phyloP scores from a whole-genome alignment of 2,113 vertebrate species.

The Oriolus oriolus region DNA sequence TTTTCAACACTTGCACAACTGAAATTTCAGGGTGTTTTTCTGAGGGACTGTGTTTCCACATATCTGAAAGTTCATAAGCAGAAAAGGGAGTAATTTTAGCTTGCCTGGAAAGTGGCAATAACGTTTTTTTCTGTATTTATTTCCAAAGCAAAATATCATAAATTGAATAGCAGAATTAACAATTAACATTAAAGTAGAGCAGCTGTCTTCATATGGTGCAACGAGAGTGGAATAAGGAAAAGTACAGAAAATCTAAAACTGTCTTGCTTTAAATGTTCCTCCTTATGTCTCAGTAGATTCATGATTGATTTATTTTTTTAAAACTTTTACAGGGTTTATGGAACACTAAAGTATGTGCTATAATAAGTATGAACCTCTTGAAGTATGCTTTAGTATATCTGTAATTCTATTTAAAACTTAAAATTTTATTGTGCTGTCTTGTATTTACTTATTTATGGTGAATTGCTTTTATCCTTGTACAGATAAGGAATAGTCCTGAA shows the following conservation, averaged over 20 bases:
- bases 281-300: background rate
- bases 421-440: background rate
- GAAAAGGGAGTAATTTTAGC: background rate
- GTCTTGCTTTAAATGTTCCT: background rate
- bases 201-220: background rate
- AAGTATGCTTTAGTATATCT: background rate
- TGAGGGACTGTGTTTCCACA: background rate
- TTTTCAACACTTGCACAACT: background rate
- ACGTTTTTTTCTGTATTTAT: background rate
- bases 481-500: slow-evolving; percentile 76
- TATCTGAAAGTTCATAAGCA: background rate
- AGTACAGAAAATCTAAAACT: background rate
- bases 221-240: background rate
- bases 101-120: background rate
- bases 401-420: background rate
- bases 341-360: background rate
- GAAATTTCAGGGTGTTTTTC: background rate
- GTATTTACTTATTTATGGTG: background rate
- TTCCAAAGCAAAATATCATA: background rate
- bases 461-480: background rate
- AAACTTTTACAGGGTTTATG: background rate
- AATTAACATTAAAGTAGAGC: background rate
- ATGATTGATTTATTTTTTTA: background rate
- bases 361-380: background rate
- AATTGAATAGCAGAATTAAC: background rate